Evolutionary conservation across 1,140 invertebrate genomes (phyloP), one percentile per base, ranked within the genome.

Genomic region (Coptotermes formosanus): DNA sequence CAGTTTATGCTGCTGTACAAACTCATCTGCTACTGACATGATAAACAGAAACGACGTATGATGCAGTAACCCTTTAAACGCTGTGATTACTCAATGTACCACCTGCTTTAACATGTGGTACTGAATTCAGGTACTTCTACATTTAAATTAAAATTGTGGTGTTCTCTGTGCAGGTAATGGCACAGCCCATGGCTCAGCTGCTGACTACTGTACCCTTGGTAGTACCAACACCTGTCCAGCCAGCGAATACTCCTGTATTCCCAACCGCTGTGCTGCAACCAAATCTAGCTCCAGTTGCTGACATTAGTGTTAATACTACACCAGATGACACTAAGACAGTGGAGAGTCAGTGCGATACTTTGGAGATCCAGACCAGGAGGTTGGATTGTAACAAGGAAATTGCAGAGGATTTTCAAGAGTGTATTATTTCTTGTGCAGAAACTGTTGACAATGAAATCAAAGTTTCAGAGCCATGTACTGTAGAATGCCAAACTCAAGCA

Each of bases 211-310:
- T 44, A 38, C 85, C 85, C 45, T 75, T 85, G 43, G 52, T 75
- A 30, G 43, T 85, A n/a, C 59, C 84, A 9, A 83, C 87, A 82
- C 69, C 86, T 85, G 82, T 86, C 83, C 59, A 86, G 44, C 32
- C 87, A 52, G n/a, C 86, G 45, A 83, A 84, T 52, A 59, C 85
- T 82, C 82, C 85, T 55, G 75, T 86, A 44, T 52, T 75, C 69
- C 43, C 82, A 64, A 83, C 87, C 64, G n/a, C 64, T n/a, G 64
- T 75, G 7, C 64, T 75, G 64, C 25, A 75, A 75, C 75, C n/a
- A 12, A 84, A 43, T 16, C 44, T 69, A 43, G 43, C 30, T 11
- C 23, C n/a, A 25, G 82, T 81, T 32, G 21, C 84, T 81, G 64
- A 69, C 32, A 44, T 75, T n/a, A 83, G 85, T 82, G 82, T 81